phyloP scores from a whole-genome alignment of 2,797 vertebrate species.

The Onychomys arenicola region DNA sequence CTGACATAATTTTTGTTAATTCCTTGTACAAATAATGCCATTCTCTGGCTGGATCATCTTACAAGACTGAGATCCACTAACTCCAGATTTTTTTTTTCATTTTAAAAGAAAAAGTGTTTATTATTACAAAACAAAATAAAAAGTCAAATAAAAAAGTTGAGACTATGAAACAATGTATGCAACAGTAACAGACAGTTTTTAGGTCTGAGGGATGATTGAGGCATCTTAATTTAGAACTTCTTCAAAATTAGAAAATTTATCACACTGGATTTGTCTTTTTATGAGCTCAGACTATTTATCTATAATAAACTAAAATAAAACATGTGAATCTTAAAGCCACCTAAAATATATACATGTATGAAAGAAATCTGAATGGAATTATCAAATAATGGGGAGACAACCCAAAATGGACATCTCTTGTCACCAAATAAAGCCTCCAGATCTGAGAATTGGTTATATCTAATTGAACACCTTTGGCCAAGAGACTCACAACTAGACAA shows the following conservation, averaged over 20 bases:
- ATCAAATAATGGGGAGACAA: not conserved
- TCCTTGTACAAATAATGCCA: not conserved
- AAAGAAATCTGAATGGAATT: not conserved
- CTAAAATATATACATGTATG: not conserved
- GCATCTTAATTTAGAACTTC: not conserved
- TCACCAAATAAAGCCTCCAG: not conserved
- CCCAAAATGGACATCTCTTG: not conserved
- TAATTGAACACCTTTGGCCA: not conserved
- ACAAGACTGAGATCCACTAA: not conserved
- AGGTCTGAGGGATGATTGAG: not conserved
- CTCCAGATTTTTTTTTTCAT: not conserved
- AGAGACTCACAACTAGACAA: not conserved
- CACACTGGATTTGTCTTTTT: not conserved
- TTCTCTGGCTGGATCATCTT: not conserved
- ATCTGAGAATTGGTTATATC: not conserved
- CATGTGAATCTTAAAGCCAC: not conserved
- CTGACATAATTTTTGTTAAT: not conserved
- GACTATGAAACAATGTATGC: not conserved
- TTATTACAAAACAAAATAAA: not conserved
- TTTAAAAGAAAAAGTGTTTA: not conserved
- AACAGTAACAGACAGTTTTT: not conserved
- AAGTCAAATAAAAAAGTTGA: not conserved
- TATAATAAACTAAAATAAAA: not conserved
- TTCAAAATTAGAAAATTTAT: not conserved
- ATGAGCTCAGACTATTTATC: not conserved